Evolutionary conservation across 23 tunicate species (phyloP), one percentile per base, ranked within the genome.

Genomic region (Trididemnum miniatum): DNA sequence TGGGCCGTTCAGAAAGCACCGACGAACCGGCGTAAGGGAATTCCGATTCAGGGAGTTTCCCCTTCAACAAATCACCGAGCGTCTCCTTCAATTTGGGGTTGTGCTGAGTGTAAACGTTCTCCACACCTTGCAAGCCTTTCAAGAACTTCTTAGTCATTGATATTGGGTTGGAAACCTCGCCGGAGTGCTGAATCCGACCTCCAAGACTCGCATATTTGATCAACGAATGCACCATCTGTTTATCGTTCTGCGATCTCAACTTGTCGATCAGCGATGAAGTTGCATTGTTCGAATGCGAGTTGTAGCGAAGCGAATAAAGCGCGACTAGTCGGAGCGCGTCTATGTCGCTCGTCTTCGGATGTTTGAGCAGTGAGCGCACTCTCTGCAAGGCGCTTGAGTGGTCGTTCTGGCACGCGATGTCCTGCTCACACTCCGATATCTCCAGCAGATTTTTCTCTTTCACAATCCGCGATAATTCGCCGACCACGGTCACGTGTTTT

Each of bases 41-140:
- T 12, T 91, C 85, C 0, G 84, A 69, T 66, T 87, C 89, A n/a
- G 59, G 63, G 9, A 87, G 77, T 65, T 69, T 73, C 1, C 91
- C 96, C 39, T 72, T 87, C 20, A 88, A 77, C 75, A 96, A 59
- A 20, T 84, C 73, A 63, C 87, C 97, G 0, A 96, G 49, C 38
- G 71, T 84, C 52, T 77, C 85, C 69, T 85, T 84, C 26, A 96
- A 75, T 39, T 73, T 72, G 28, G 99, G 99, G 1, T 59, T 87
- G 59, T 96, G 99, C 49, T 96, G 99, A 1, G 99, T 96, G 82
- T 96, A 96, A 23, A 96, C 96, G 86, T 96, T 96, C 81, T 96
- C 97, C 28, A 96, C 99, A 3, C 99, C 99, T 83, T 96, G 77
- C 78, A 93, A 37, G 9, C 90, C 93, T 75, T 88, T 88, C 72